These are phyloP conservation scores for Siphlonurus alternatus DNA, from an alignment of 2,888 invertebrate genomes.

Conservation along the genomic window DNA sequence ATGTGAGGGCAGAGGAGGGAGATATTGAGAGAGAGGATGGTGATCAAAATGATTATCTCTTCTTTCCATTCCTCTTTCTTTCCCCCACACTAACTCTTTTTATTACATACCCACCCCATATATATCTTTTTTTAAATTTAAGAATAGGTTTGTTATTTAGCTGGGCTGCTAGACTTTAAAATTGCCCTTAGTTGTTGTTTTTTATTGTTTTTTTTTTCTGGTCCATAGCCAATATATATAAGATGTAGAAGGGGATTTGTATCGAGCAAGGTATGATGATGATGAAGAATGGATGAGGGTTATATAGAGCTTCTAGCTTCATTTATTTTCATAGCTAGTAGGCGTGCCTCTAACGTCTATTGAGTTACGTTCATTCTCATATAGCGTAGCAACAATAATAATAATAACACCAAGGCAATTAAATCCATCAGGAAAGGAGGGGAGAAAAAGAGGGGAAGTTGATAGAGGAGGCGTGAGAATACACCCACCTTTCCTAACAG, in stretches of 20 bases:
- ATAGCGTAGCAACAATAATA: no score
- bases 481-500: no score
- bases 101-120: background rate
- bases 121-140: background rate
- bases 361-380: no score
- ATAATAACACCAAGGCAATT: background rate
- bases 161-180: background rate
- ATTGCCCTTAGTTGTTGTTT: background rate
- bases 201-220: constrained; percentile 3
- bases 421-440: no score
- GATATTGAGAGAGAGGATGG: no score
- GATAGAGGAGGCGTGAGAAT: background rate
- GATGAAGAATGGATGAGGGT: no score
- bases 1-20: no score
- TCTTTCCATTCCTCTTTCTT: no score
- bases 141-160: background rate
- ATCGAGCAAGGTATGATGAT: no score
- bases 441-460: no score
- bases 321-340: background rate
- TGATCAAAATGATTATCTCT: background rate
- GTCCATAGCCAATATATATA: background rate
- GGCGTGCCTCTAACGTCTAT: background rate
- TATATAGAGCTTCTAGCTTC: no score
- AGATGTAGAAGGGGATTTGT: background rate
- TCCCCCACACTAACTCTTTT: background rate